Percentiles rank a stretch among this genome's conserved stretches.
phyloP scores from a whole-genome alignment of 2,113 vertebrate genomes.

The Crotalus tigris region DNA sequence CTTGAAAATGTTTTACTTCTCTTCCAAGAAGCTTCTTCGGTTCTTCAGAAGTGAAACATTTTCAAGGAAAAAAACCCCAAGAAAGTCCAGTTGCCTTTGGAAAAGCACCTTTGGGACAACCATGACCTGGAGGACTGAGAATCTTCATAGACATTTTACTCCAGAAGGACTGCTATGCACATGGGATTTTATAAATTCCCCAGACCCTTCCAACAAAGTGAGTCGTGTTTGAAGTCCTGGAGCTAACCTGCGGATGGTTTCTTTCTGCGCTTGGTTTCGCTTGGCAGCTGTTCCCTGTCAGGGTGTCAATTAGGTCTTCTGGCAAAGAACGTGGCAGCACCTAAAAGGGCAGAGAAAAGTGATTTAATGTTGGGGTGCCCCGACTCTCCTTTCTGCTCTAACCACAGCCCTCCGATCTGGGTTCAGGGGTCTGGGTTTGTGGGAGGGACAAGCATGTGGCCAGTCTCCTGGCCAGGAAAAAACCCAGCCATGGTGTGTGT shows the following conservation, averaged over 20 bases:
- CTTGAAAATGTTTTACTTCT: not conserved
- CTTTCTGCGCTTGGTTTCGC: not conserved
- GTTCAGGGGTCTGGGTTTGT: not conserved
- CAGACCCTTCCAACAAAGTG: not conserved
- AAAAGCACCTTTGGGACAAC: not conserved
- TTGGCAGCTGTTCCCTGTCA: not conserved
- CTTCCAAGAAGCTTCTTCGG: not conserved
- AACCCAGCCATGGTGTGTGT: too few species aligned
- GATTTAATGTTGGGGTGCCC: not conserved
- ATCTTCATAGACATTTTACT: not conserved
- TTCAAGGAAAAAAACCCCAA: not conserved
- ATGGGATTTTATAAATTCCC: not conserved
- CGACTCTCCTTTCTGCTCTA: not conserved
- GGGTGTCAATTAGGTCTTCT: not conserved
- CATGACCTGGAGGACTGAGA: not conserved
- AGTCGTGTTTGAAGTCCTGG: too few species aligned
- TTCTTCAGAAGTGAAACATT: not conserved
- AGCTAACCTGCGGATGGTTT: not conserved
- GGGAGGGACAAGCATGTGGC: not conserved
- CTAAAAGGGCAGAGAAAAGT: not conserved
- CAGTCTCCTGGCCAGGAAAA: not conserved
- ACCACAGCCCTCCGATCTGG: not conserved
- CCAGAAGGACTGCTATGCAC: not conserved
- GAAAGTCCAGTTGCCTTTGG: not conserved
- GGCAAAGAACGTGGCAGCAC: not conserved